Percentiles rank a stretch among this genome's conserved stretches.
Evolutionary conservation across 1,140 invertebrate genomes (phyloP).

Genomic region (Drosophila sturtevanti): DNA sequence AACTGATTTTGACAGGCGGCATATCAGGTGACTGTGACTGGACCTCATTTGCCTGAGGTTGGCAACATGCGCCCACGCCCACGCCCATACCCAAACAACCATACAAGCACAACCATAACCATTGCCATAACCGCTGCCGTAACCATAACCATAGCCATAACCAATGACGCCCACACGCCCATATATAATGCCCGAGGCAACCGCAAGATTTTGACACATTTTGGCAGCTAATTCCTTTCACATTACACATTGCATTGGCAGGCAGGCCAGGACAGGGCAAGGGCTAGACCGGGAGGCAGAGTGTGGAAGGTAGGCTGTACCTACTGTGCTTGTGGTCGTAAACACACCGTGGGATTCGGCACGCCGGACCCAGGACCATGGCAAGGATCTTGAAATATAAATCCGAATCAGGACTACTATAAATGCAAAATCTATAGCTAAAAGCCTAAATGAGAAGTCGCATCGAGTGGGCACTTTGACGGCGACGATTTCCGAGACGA

Average conservation of each 20-base stretch:
- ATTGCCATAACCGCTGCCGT: not conserved
- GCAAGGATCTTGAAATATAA: not conserved
- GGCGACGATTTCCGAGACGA: conserved; percentile 70
- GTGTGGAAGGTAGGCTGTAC: conserved; percentile 33
- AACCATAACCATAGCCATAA: not conserved
- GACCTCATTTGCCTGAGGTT: conserved; percentile 65
- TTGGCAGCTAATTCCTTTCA: conserved; percentile 59
- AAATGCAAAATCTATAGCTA: not conserved
- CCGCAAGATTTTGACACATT: conserved; percentile 65
- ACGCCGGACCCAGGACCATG: conserved; percentile 30
- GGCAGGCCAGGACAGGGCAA: not conserved
- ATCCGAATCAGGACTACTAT: not conserved
- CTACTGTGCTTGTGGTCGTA: conserved; percentile 78
- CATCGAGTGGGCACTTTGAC: conserved; percentile 70
- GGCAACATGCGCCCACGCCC: conserved; percentile 38
- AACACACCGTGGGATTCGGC: conserved; percentile 78
- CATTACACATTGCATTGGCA: conserved; percentile 2
- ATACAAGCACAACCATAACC: not conserved
- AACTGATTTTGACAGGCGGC: conserved; percentile 63
- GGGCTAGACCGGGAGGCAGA: not conserved
- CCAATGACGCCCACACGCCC: not conserved
- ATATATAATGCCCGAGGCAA: conserved; percentile 38
- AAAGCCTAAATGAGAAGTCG: conserved; percentile 57
- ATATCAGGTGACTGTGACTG: conserved; percentile 34
- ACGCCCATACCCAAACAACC: conserved; percentile 21